A percentile compares a stretch with the other conserved stretches of the same genome.
These are phyloP conservation scores for Epistrophella euchroma DNA, from an alignment of 2,888 invertebrate genomes.

Conservation along the genomic window DNA sequence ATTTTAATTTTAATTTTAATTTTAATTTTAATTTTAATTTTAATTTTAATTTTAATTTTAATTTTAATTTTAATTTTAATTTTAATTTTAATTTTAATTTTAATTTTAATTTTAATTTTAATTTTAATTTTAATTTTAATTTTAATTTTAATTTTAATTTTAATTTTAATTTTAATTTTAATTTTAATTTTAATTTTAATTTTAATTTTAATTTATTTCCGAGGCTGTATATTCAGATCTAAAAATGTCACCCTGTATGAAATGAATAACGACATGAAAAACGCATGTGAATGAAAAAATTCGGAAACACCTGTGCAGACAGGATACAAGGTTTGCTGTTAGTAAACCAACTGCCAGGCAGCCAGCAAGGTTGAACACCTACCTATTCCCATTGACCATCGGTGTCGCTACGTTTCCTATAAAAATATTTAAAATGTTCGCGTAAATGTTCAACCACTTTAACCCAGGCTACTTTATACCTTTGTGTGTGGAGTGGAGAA, in stretches of 20 bases:
- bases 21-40: too few relatives aligned
- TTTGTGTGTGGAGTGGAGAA: background rate
- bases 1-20: too few relatives aligned
- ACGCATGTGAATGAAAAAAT: constrained; percentile 48
- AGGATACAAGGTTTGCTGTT: constrained; percentile 43
- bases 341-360: constrained; percentile 3
- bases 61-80: too few relatives aligned
- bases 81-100: too few relatives aligned
- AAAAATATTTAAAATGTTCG: constrained; percentile 62
- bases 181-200: too few relatives aligned
- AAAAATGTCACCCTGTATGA: background rate
- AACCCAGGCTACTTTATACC: constrained; percentile 12
- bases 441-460: constrained; percentile 64
- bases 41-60: too few relatives aligned
- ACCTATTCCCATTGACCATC: constrained; percentile 45
- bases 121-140: too few relatives aligned
- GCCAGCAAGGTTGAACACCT: constrained; percentile 17
- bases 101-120: too few relatives aligned
- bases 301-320: constrained; percentile 44
- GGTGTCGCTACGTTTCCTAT: constrained; percentile 34
- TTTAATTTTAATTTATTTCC: too few relatives aligned
- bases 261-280: background rate
- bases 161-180: too few relatives aligned
- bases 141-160: too few relatives aligned
- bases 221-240: too few relatives aligned